Percentiles rank a stretch among this genome's conserved stretches.
Conservation (phyloP, 2,113 vertebrate genomes). For the Agelaius phoeniceus region DNA sequence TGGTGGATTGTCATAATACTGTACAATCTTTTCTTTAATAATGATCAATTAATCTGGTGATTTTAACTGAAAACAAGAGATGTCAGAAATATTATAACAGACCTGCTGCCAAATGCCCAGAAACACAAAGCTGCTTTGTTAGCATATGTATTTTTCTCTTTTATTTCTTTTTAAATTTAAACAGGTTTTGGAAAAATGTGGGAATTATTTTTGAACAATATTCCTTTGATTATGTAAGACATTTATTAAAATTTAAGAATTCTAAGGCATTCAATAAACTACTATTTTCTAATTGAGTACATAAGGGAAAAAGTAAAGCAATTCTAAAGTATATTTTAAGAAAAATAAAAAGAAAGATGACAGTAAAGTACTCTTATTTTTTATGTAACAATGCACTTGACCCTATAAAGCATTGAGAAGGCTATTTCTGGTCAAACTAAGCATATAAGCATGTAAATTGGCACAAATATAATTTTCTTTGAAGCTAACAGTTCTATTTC, state of each 20-base stretch:
- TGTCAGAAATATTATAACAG: not conserved
- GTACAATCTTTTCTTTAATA: conserved; percentile 25
- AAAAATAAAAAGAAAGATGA: not conserved
- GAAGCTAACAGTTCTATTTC: not conserved
- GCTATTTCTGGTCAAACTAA: not conserved
- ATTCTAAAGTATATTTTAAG: conserved; percentile 54
- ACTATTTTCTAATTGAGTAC: conserved; percentile 41
- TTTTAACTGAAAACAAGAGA: conserved; percentile 13
- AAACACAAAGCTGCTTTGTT: conserved; percentile 29
- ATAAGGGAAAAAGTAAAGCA: not conserved
- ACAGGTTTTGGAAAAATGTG: not conserved
- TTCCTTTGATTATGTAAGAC: not conserved
- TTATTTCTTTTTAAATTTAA: conserved; percentile 24
- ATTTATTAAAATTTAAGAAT: not conserved
- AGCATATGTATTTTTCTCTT: conserved; percentile 2
- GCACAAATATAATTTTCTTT: conserved; percentile 13
- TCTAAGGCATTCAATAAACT: conserved; percentile 10
- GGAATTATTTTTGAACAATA: conserved; percentile 50
- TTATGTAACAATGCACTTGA: conserved; percentile 5
- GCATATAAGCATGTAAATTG: not conserved
- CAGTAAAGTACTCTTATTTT: conserved; percentile 27
- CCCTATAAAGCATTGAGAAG: not conserved
- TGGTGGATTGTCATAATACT: conserved; percentile 20
- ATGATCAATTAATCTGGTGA: not conserved
- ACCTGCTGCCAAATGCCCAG: conserved; percentile 20